Base-by-base conservation (phyloP, 2,888 invertebrate species). In the Chironomus riparius region DNA sequence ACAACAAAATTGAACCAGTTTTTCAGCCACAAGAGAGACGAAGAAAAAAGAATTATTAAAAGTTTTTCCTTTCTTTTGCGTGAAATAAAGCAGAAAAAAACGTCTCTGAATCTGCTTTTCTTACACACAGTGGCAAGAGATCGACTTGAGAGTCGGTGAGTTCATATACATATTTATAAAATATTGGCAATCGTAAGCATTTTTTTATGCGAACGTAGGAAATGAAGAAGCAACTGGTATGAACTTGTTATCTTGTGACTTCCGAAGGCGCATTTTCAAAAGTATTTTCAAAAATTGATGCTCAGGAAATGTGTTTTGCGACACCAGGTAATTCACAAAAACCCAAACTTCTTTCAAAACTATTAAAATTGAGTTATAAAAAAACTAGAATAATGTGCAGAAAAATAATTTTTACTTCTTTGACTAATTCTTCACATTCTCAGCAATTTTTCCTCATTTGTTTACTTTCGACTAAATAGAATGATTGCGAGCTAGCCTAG, bases 121-220 rank as follows among this genome's bases (percentile, higher is more conserved):
- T 38, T 38, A 38, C 38, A 38, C 38, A 38, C 38, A 38, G 10
- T 38, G 10, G 38, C 10, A 38, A 38, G 38, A 38, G 38, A 10
- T 10, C 10, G 38, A 38, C 38, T 38, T 2, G 10, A 21, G 4
- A 65, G 12, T 21, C 65, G 21, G 65, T 24, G 13, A 21, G 22
- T 65, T 62, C 62, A 38, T 74, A 18, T 56, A n/a, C n/a, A 18
- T 74, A 74, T 74, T 74, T 74, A 74, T 74, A 74, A 74, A 68
- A 68, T 68, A 74, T 74, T 68, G 65, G 74, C 65, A 72, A 21
- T 28, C 72, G 62, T 74, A 65, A 68, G 74, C 73, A 24, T 38
- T 38, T 38, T 28, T 38, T 38, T 38, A 38, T 38, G 38, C 38
- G 38, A 38, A 38, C 10, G 38, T 38, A 38, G 10, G 38, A 38